phyloP scores from a whole-genome alignment of 2,113 vertebrate genomes.

The Panurus biarmicus region DNA sequence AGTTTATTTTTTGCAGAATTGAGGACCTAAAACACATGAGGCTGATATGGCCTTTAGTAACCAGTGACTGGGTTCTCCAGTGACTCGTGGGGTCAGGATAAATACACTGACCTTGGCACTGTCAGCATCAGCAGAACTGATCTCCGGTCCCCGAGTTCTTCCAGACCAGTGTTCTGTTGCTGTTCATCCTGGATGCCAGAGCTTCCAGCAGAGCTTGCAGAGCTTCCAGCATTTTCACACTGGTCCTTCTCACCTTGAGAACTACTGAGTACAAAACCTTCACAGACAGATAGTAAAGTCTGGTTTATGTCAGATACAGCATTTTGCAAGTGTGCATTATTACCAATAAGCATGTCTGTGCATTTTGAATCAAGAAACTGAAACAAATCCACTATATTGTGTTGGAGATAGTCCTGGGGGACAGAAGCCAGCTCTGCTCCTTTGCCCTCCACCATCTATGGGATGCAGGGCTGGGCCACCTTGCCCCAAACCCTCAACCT shows the following conservation, averaged over 20 bases:
- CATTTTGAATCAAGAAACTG: no score
- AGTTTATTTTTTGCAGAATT: background rate
- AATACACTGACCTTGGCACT: background rate
- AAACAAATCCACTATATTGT: fast-evolving
- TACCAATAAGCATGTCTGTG: background rate
- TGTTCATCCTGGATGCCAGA: background rate
- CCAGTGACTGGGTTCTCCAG: background rate
- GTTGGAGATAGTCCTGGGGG: background rate
- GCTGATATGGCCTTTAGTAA: background rate
- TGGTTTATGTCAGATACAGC: background rate
- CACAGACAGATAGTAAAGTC: background rate
- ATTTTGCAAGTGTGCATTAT: background rate
- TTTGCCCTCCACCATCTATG: background rate
- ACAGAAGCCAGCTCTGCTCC: background rate
- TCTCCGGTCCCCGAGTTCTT: background rate
- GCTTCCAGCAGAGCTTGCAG: background rate
- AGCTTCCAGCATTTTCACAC: background rate
- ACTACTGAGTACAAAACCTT: background rate
- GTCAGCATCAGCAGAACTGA: background rate
- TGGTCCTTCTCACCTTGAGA: background rate
- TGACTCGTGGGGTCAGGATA: background rate
- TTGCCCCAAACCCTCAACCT: background rate
- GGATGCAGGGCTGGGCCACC: background rate
- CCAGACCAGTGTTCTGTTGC: background rate
- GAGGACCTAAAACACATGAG: background rate